A percentile compares a stretch with the other conserved stretches of the same genome.
Conservation (phyloP, 92 coral and sea anemone genomes). For the Blastomussa wellsi region DNA sequence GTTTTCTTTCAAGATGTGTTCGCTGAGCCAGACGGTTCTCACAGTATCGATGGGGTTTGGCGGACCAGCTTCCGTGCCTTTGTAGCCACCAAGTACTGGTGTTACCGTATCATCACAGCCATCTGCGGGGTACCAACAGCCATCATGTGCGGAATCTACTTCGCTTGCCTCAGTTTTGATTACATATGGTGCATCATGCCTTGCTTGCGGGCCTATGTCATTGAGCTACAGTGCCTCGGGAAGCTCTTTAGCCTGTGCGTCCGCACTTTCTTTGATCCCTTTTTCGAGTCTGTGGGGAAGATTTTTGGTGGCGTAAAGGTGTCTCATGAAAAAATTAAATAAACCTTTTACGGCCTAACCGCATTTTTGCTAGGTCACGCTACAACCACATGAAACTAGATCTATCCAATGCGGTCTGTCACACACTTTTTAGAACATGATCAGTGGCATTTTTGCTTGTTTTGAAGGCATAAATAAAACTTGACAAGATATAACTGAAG, state of each 20-base stretch:
- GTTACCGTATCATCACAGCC: slow-evolving; percentile 79
- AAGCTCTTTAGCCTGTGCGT: slow-evolving; percentile 64
- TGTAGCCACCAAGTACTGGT: slow-evolving; percentile 76
- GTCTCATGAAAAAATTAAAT: slow-evolving; percentile 7
- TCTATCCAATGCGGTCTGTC: background rate
- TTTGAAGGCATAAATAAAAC: too few relatives aligned
- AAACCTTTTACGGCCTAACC: slow-evolving; percentile 3
- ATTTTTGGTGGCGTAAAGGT: slow-evolving; percentile 68
- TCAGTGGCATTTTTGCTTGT: too few relatives aligned
- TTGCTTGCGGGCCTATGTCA: slow-evolving; percentile 64
- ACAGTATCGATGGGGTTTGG: slow-evolving; percentile 84
- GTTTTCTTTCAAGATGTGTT: slow-evolving; percentile 85
- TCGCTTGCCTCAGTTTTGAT: slow-evolving; percentile 79
- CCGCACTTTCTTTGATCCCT: slow-evolving; percentile 67
- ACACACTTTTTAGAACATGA: background rate
- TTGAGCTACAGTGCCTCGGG: slow-evolving; percentile 75
- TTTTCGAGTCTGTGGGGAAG: slow-evolving; percentile 74
- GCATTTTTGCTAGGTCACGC: background rate
- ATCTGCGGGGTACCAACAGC: slow-evolving; percentile 79
- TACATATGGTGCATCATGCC: slow-evolving; percentile 89
- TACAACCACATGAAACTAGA: background rate
- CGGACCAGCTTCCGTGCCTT: slow-evolving; percentile 68
- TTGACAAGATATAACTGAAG: too few relatives aligned
- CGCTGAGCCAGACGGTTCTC: slow-evolving; percentile 82
- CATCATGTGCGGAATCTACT: slow-evolving; percentile 73